Evolutionary conservation across 1,140 invertebrate genomes (phyloP), one percentile per base, ranked within the genome.

Genomic region (Caenorhabditis remanei): DNA sequence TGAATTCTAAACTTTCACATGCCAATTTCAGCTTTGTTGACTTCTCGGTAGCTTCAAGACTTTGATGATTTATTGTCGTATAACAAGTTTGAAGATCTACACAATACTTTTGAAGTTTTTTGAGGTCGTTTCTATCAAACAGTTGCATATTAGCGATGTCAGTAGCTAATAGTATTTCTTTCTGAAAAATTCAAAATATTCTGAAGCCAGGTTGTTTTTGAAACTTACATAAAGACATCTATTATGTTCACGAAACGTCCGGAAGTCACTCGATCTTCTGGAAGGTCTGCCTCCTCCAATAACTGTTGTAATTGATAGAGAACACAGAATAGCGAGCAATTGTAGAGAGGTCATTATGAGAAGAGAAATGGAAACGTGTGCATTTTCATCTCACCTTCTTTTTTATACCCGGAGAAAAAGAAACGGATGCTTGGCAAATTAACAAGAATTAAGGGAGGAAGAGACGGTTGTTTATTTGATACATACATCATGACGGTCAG

Each of bases 181-280:
- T 63, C 61, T 63, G 61, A 40, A 63, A 32, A 24, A 32, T 8
- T 4, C 8, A 13, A 40, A 3, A 7, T 63, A 32, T 32, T 63
- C 61, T 21, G 61, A 40, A 40, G 0, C 24, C 1, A 63, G 32
- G 32, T 32, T 32, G 32, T 32, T 2, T 32, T 19, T 4, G n/a
- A 32, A 63, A 63, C 61, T 63, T 13, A 63, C 61, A 63, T 32
- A 63, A 13, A 63, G 14, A 63, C 61, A 63, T 63, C 14, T 63
- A 9, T 13, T 21, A 63, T 63, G 21, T 24, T 32, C 32, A 24
- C 61, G 21, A 24, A 63, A 63, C 11, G 24, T 63, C 24, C 21
- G 32, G 19, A 24, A 24, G 8, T 21, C 61, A 63, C 61, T 63
- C 4, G 56, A 4, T 21, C 32, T 32, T 32, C 32, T 2, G 32